These are phyloP conservation scores for Oncorhynchus nerka DNA, from an alignment of 2,113 vertebrate genomes.

Conservation along the genomic window DNA sequence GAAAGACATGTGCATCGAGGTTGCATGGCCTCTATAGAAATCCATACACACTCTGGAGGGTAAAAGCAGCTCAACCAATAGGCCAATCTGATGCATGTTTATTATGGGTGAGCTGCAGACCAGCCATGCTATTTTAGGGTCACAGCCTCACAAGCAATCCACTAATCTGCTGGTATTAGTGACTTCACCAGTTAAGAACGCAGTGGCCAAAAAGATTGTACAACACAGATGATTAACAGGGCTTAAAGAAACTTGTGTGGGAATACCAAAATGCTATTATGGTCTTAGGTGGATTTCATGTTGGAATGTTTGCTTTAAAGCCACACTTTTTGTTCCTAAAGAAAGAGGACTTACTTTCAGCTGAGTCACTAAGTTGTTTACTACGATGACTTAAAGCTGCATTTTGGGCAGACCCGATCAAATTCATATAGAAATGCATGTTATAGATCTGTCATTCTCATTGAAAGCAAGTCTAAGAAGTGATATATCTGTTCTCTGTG, in stretches of 20 bases:
- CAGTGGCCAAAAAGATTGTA: constrained; percentile 43
- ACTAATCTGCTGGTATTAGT: constrained; percentile 65
- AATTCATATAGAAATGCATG: background rate
- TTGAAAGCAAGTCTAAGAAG: too few species aligned
- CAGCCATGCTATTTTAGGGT: constrained; percentile 36
- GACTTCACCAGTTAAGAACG: constrained; percentile 65
- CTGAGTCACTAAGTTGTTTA: background rate
- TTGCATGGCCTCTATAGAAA: background rate
- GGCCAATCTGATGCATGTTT: constrained; percentile 1
- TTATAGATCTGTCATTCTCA: too few species aligned
- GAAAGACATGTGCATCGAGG: background rate
- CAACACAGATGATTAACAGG: constrained; percentile 59
- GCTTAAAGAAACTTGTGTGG: constrained; percentile 60
- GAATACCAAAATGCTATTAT: constrained; percentile 54
- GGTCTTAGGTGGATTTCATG: constrained; percentile 54
- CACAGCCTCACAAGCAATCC: constrained; percentile 39
- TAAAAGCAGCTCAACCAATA: background rate
- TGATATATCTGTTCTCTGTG: too few species aligned
- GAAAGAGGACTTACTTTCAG: background rate
- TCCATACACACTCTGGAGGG: background rate
- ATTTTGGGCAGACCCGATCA: too few species aligned
- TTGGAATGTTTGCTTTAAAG: constrained; percentile 48
- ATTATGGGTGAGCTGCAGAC: constrained; percentile 44
- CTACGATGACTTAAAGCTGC: background rate
- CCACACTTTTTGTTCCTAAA: constrained; percentile 26